phyloP scores from a whole-genome alignment of 2,113 vertebrate genomes.

The Pachyramphus minor region DNA sequence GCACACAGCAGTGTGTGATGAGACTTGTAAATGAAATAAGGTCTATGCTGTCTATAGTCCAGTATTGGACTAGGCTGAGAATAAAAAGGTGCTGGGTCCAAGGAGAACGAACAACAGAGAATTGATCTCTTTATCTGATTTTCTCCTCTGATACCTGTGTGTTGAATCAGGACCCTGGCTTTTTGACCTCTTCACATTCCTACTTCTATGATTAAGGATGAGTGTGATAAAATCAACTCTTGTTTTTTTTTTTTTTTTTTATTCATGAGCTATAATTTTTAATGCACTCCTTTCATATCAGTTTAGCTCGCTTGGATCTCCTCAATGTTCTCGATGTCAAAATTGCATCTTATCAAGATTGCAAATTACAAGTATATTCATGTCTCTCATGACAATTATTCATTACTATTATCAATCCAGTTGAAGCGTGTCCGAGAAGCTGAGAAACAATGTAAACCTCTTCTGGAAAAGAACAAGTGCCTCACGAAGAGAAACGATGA shows the following conservation, averaged over 20 bases:
- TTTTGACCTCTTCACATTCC: neutral
- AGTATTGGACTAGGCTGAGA: neutral
- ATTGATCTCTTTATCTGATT: neutral
- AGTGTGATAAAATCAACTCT: neutral
- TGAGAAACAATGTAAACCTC: conserved; percentile 94
- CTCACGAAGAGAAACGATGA: conserved; percentile 95
- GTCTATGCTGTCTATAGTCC: neutral
- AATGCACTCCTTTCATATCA: neutral
- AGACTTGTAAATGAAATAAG: neutral
- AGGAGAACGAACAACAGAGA: neutral
- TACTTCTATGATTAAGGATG: neutral
- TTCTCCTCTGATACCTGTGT: neutral
- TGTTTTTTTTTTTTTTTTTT: neutral
- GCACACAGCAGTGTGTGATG: neutral
- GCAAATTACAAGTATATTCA: neutral
- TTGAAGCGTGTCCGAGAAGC: conserved; percentile 93
- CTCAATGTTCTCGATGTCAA: neutral
- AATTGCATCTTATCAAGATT: neutral
- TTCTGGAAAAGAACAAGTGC: conserved; percentile 97
- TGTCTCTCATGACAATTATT: neutral
- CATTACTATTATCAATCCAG: conserved; percentile 62
- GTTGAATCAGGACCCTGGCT: neutral
- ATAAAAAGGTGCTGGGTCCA: neutral
- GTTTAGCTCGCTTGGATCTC: neutral
- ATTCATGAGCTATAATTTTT: neutral